Percentiles rank a stretch among this genome's conserved stretches.
Conservation (phyloP, 2,113 vertebrate species). For the Bubo bubo region DNA sequence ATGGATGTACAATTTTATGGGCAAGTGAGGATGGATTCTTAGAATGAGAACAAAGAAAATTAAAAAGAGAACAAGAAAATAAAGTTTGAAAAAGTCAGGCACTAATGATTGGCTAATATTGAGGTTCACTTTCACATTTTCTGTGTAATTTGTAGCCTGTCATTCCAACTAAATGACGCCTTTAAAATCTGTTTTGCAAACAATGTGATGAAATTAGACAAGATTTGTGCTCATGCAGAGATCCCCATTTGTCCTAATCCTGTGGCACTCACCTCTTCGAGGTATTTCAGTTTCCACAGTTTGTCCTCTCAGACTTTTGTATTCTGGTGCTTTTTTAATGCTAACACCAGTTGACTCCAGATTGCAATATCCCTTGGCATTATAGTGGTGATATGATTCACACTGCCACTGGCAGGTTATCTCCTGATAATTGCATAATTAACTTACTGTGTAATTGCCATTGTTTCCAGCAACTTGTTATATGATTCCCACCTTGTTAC, state of each 20-base stretch:
- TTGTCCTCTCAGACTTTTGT: not conserved
- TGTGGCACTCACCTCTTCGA: not conserved
- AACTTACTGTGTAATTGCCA: not conserved
- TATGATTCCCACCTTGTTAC: not conserved
- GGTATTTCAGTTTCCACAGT: not conserved
- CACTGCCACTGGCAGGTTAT: not conserved
- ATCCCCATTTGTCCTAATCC: not conserved
- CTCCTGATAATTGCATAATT: slow-evolving; percentile 8
- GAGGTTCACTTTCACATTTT: not conserved
- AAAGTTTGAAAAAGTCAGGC: not conserved
- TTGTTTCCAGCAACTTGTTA: not conserved
- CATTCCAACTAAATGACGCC: not conserved
- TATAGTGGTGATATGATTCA: not conserved
- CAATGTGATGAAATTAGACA: not conserved
- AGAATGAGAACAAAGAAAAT: not conserved
- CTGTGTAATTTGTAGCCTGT: not conserved
- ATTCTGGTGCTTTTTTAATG: not conserved
- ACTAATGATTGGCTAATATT: not conserved
- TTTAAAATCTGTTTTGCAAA: not conserved
- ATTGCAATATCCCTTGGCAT: not conserved
- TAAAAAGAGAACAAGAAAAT: not conserved
- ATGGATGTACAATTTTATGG: not conserved
- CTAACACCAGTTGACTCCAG: not conserved
- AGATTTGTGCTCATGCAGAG: not conserved
- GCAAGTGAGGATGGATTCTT: not conserved